Percentiles rank a stretch among this genome's conserved stretches.
phyloP scores from a whole-genome alignment of 2,797 vertebrate species.

The Melanotaenia boesemani region DNA sequence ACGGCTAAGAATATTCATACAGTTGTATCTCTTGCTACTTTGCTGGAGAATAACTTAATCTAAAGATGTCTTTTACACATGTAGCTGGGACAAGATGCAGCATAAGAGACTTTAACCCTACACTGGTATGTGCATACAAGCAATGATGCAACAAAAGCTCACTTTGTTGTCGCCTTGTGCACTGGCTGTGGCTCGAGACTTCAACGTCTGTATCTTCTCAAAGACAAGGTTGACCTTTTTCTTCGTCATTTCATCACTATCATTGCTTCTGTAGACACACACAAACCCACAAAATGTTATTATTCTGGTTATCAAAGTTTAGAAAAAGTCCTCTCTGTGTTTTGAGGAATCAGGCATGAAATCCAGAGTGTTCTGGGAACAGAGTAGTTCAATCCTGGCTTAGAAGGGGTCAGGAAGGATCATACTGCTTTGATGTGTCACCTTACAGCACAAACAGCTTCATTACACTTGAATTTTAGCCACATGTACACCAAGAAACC shows the following conservation, averaged over 20 bases:
- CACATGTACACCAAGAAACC: slow-evolving; percentile 36
- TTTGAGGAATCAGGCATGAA: slow-evolving; percentile 55
- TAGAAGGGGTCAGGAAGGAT: slow-evolving; percentile 53
- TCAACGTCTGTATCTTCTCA: slow-evolving; percentile 99
- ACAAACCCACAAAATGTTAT: slow-evolving; percentile 20
- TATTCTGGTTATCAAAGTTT: slow-evolving; percentile 17
- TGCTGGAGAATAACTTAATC: neutral
- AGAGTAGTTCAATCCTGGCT: slow-evolving; percentile 60
- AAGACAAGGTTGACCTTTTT: slow-evolving; percentile 98
- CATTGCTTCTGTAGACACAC: slow-evolving; percentile 85
- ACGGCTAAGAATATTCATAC: neutral
- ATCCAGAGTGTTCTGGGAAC: slow-evolving; percentile 66
- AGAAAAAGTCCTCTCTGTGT: slow-evolving; percentile 32
- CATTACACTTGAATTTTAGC: slow-evolving; percentile 53
- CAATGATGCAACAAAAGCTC: slow-evolving; percentile 55
- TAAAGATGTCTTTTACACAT: slow-evolving; percentile 7
- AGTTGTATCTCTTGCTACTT: neutral
- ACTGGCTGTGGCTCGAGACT: slow-evolving; percentile 90
- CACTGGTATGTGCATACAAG: slow-evolving; percentile 13
- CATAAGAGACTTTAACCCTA: neutral
- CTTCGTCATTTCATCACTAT: slow-evolving; percentile 95
- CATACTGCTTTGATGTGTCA: slow-evolving; percentile 76
- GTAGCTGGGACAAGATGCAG: neutral
- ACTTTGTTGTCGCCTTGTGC: slow-evolving; percentile 83
- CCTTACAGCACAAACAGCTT: slow-evolving; percentile 69